A percentile compares a stretch with the other conserved stretches of the same genome.
Evolutionary conservation across 2,797 vertebrate species (phyloP).

Genomic region (Mormyrops attenuatus): DNA sequence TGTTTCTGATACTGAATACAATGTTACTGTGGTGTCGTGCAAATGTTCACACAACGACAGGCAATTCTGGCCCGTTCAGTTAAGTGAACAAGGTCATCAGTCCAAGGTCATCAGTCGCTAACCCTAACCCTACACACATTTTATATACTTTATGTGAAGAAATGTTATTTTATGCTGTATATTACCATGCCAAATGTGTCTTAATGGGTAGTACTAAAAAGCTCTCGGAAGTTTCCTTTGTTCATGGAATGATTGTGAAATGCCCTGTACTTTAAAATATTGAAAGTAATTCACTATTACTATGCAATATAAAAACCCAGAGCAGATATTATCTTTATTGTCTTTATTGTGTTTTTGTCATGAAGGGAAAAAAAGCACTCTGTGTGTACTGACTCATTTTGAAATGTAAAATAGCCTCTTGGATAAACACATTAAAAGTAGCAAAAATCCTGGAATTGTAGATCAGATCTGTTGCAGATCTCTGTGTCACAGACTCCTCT

Average conservation of each 20-base stretch:
- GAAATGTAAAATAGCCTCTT: neutral
- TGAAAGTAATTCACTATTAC: constrained; percentile 5
- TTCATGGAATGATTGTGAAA: neutral
- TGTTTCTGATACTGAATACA: neutral
- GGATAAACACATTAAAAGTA: neutral
- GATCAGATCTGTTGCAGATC: neutral
- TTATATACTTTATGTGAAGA: neutral
- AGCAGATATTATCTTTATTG: neutral
- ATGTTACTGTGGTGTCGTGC: neutral
- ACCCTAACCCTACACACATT: neutral
- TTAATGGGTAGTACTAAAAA: neutral
- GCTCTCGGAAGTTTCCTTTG: neutral
- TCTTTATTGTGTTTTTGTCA: neutral
- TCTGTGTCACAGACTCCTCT: neutral
- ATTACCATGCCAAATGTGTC: neutral
- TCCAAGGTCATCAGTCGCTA: neutral
- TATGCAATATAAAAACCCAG: neutral
- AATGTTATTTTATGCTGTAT: neutral
- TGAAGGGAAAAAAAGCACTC: neutral
- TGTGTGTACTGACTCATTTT: neutral
- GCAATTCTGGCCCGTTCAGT: neutral
- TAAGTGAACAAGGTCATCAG: neutral
- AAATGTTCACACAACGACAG: neutral
- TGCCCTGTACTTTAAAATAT: neutral
- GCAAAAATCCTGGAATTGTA: neutral